Conservation (phyloP, 2,888 invertebrate species). For the Plebejus argus region DNA sequence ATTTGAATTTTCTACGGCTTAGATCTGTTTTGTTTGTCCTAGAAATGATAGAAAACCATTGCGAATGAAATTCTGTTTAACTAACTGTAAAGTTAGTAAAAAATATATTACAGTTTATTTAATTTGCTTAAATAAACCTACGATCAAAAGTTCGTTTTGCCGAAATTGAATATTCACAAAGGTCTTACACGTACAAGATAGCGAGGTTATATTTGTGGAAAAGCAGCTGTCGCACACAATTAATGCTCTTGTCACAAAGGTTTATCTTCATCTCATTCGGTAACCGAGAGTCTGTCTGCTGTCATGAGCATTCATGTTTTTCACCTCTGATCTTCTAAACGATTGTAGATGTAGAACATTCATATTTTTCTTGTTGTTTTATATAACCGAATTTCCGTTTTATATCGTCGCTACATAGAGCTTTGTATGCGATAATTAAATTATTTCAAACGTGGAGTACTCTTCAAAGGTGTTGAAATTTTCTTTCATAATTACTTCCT, state of each 20-base stretch:
- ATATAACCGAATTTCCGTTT: conserved; percentile 18
- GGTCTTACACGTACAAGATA: background rate
- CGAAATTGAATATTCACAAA: background rate
- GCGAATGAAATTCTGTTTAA: background rate
- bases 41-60: background rate
- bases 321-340: conserved; percentile 32
- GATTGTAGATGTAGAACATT: conserved; percentile 15
- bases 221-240: conserved; percentile 15
- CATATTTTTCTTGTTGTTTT: background rate
- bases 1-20: conserved; percentile 38
- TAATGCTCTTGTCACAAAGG: conserved; percentile 46
- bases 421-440: conserved; percentile 30
- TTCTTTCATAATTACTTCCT: conserved; percentile 70
- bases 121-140: no score
- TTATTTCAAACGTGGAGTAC: conserved; percentile 50
- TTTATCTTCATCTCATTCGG: conserved; percentile 38
- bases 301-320: conserved; percentile 37
- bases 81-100: no score
- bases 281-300: conserved; percentile 36
- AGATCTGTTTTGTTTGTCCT: background rate
- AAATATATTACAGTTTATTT: no score
- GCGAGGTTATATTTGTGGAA: background rate
- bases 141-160: no score
- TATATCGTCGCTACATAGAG: background rate
- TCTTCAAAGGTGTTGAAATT: conserved; percentile 62